Conservation (phyloP, 2,113 vertebrate species). For the Spheniscus mendiculus region DNA sequence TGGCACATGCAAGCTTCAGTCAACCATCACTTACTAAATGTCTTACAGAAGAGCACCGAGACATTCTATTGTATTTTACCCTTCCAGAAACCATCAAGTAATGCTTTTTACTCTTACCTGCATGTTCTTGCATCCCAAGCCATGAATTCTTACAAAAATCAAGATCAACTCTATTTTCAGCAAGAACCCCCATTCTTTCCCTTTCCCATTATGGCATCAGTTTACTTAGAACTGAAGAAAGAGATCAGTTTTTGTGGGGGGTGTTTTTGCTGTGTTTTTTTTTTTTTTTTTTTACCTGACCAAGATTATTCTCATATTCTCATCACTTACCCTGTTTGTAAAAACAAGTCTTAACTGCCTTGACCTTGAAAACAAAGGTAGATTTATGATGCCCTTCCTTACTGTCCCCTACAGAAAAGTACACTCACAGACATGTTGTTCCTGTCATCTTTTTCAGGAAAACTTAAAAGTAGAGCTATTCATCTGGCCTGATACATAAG, state of each 20-base stretch:
- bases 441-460: neutral
- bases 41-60: neutral
- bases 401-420: neutral
- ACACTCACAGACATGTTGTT: neutral
- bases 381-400: neutral
- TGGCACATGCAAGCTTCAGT: neutral
- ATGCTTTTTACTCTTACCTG: neutral
- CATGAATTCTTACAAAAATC: neutral
- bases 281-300: neutral
- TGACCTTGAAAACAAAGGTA: neutral
- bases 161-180: neutral
- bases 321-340: neutral
- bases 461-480: neutral
- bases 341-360: neutral
- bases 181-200: neutral
- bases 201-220: neutral
- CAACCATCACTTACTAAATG: neutral
- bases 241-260: fast-evolving
- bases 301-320: neutral
- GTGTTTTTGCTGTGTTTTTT: neutral
- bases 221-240: neutral
- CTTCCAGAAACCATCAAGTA: neutral
- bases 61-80: neutral
- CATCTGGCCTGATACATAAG: neutral
- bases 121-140: neutral